phyloP scores from a whole-genome alignment of 2,113 vertebrate genomes.

The Brachyhypopomus occidentalis region DNA sequence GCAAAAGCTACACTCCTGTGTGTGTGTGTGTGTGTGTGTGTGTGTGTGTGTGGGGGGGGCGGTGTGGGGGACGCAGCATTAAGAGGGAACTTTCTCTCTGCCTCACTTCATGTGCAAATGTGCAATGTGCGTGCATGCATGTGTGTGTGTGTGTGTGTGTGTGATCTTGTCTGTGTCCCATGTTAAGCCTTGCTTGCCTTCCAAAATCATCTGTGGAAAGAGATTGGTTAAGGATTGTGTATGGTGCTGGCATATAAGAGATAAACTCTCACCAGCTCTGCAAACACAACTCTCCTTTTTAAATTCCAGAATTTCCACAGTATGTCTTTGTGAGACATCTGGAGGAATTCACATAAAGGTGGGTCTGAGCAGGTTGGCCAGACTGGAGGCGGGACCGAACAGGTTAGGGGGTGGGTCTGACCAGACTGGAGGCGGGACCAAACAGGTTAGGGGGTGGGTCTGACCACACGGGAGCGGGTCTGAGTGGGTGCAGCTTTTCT shows the following conservation, averaged over 20 bases:
- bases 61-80: slow-evolving; percentile 56
- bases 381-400: no score
- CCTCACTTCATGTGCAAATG: slow-evolving; percentile 59
- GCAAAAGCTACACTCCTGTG: not conserved
- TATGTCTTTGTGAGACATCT: no score
- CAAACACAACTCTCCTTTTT: no score
- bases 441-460: no score
- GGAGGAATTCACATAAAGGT: no score
- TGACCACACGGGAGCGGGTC: no score
- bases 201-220: slow-evolving; percentile 13
- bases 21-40: not conserved
- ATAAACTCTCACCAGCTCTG: not conserved
- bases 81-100: slow-evolving; percentile 63
- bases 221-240: slow-evolving; percentile 18
- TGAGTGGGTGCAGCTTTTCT: no score
- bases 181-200: slow-evolving; percentile 15
- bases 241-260: not conserved
- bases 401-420: no score
- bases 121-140: slow-evolving; percentile 48
- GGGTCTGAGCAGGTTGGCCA: no score
- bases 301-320: no score
- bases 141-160: slow-evolving; percentile 39
- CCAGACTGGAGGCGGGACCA: no score
- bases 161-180: slow-evolving; percentile 38
- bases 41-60: not conserved